Conservation (phyloP, 2,113 vertebrate species). For the Meriones unguiculatus region DNA sequence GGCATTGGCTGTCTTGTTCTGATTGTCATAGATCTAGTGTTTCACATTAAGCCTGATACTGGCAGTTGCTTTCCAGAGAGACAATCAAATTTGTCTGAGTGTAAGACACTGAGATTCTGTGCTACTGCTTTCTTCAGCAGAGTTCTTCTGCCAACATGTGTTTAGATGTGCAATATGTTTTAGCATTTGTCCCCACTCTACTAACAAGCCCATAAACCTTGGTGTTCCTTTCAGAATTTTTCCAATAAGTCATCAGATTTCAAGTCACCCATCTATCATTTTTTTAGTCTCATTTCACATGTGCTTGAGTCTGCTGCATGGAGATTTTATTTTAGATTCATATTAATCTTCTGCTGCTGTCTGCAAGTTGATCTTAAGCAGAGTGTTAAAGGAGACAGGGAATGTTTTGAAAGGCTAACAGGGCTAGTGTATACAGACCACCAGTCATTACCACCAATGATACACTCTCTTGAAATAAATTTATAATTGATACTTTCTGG, state of each 20-base stretch:
- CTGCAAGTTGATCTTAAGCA: conserved; percentile 72
- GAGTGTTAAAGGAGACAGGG: conserved; percentile 67
- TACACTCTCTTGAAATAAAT: conserved; percentile 33
- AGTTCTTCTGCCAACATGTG: not conserved
- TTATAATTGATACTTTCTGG: conserved; percentile 11
- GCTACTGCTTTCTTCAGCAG: not conserved
- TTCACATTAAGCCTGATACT: not conserved
- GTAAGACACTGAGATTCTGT: not conserved
- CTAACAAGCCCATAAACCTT: not conserved
- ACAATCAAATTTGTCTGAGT: not conserved
- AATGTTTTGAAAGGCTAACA: conserved; percentile 49
- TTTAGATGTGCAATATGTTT: not conserved
- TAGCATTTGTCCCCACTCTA: not conserved
- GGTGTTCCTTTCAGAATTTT: conserved; percentile 59
- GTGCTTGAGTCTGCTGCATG: conserved; percentile 55
- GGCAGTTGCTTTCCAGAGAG: not conserved
- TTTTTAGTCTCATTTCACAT: conserved; percentile 67
- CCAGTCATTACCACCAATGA: not conserved
- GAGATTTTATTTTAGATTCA: conserved; percentile 78
- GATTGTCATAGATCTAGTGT: not conserved
- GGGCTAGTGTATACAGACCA: not conserved
- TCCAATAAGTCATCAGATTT: conserved; percentile 67
- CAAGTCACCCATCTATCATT: conserved; percentile 68
- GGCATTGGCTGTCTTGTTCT: not conserved
- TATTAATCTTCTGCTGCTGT: conserved; percentile 77